phyloP scores from a whole-genome alignment of 2,113 vertebrate species.

The Cryptomyrus ogoouensis region DNA sequence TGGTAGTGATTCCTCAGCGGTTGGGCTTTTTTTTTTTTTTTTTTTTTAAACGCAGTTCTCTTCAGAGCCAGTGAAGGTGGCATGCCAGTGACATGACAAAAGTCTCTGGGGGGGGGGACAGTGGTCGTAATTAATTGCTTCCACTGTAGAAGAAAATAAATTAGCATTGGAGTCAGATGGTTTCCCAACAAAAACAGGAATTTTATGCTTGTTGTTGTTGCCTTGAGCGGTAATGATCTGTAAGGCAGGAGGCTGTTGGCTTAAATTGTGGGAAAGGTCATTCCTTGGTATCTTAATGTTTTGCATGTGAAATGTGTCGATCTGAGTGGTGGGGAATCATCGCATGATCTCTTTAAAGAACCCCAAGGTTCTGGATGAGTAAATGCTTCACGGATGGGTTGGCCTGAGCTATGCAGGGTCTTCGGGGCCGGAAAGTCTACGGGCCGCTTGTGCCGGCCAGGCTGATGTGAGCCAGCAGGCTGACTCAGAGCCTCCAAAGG shows the following conservation, averaged over 20 bases:
- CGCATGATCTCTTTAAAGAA: not conserved
- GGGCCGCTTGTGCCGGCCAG: too few relatives aligned
- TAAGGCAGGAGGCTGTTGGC: not conserved
- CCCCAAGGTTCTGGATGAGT: not conserved
- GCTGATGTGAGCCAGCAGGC: conserved; percentile 23
- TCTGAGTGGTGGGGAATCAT: not conserved
- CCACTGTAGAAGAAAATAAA: not conserved
- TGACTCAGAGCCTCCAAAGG: conserved; percentile 28
- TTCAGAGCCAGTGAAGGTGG: not conserved
- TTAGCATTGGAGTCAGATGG: not conserved
- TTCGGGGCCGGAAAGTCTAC: not conserved
- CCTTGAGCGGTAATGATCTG: not conserved
- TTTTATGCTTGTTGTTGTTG: not conserved
- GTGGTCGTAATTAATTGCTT: not conserved
- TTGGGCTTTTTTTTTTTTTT: too few relatives aligned
- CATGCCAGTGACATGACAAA: not conserved
- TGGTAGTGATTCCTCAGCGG: conserved; percentile 14
- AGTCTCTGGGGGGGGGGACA: not conserved
- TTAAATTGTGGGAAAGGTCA: not conserved
- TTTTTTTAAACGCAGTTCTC: not conserved
- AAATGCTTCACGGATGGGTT: too few relatives aligned
- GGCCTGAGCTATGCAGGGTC: not conserved
- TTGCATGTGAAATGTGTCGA: not conserved
- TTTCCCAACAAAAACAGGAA: not conserved
- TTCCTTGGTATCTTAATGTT: not conserved